These are phyloP conservation scores for Tillus elongatus DNA, from an alignment of 2,888 invertebrate genomes.

Conservation along the genomic window DNA sequence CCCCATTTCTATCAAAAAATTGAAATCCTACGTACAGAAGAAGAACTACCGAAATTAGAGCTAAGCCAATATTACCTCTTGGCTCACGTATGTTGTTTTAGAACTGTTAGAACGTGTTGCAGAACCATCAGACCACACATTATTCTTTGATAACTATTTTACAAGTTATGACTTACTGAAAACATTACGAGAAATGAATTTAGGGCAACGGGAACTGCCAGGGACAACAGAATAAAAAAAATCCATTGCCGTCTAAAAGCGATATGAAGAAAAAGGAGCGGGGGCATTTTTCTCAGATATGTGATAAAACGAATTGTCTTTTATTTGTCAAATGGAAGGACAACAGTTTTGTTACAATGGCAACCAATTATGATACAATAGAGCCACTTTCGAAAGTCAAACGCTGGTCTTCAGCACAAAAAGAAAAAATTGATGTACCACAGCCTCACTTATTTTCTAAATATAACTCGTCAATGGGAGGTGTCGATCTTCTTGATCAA, in stretches of 20 bases:
- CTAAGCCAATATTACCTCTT: too few species aligned
- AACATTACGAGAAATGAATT: constrained; percentile 5
- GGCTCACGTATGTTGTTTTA: too few species aligned
- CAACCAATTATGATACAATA: constrained; percentile 15
- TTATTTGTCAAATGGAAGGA: constrained; percentile 19
- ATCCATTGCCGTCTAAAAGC: constrained; percentile 5
- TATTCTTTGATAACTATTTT: constrained; percentile 5
- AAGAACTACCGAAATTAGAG: too few species aligned
- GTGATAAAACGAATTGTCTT: not conserved
- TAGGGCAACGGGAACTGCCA: constrained; percentile 14
- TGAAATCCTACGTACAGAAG: too few species aligned
- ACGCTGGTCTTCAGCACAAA: constrained; percentile 10
- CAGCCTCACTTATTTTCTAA: constrained; percentile 9
- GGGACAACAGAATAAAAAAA: constrained; percentile 15
- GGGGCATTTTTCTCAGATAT: constrained; percentile 7
- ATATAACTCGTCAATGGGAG: constrained; percentile 13
- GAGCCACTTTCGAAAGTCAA: constrained; percentile 11
- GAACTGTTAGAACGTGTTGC: constrained; percentile 7
- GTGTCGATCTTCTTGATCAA: constrained; percentile 13
- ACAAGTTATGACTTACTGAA: constrained; percentile 10
- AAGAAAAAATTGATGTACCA: constrained; percentile 12
- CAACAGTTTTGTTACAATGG: constrained; percentile 18
- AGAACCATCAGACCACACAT: constrained; percentile 1
- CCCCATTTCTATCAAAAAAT: too few species aligned
- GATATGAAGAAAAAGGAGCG: constrained; percentile 7